Percentiles rank a stretch among this genome's conserved stretches.
These are phyloP conservation scores for Phylloscopus trochiloides DNA, from an alignment of 2,113 vertebrate species.

Conservation along the genomic window DNA sequence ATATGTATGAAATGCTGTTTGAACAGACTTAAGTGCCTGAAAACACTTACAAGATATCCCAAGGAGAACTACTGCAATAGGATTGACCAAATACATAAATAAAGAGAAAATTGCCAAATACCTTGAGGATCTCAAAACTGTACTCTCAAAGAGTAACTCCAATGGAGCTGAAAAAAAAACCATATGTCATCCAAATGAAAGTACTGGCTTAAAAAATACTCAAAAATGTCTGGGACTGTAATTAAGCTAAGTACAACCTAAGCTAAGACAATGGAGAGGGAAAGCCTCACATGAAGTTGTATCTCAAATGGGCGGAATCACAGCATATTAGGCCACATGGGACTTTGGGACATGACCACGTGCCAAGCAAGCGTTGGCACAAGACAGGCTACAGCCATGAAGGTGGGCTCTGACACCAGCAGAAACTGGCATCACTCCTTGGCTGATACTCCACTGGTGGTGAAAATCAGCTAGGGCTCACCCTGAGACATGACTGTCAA, in stretches of 20 bases:
- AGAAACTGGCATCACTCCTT: background rate
- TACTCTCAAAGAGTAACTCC: background rate
- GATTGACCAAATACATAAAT: background rate
- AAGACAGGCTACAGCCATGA: background rate
- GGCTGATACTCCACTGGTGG: background rate
- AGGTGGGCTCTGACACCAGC: background rate
- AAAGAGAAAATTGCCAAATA: background rate
- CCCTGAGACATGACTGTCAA: accelerated
- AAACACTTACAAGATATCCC: background rate
- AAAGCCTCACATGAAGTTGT: background rate
- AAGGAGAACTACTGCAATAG: background rate
- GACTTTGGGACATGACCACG: background rate
- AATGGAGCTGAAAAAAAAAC: background rate
- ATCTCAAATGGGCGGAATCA: background rate
- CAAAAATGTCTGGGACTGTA: background rate
- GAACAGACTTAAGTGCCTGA: background rate
- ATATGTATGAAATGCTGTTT: background rate
- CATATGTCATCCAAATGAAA: background rate
- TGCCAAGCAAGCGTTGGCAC: accelerated
- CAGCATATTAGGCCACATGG: background rate
- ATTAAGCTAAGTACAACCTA: background rate
- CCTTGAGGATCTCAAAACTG: background rate
- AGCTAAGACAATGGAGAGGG: accelerated
- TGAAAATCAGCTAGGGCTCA: background rate
- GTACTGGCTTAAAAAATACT: background rate